Conservation (phyloP, 2,888 invertebrate species). For the Creontiades dilutus region DNA sequence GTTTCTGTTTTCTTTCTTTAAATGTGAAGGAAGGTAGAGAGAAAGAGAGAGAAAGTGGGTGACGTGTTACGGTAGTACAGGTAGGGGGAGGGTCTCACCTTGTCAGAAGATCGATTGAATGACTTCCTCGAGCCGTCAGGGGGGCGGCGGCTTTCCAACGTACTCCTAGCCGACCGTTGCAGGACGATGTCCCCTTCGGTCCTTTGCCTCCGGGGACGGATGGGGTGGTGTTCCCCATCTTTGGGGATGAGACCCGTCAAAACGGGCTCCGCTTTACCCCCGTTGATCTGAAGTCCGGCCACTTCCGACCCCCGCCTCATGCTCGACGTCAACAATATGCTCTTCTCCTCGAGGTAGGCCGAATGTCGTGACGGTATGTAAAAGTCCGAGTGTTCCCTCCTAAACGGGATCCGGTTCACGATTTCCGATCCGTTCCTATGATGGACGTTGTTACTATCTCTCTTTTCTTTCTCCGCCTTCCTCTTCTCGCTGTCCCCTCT, state of each 20-base stretch:
- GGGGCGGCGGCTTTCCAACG: constrained; percentile 58
- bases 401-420: constrained; percentile 79
- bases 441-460: constrained; percentile 79
- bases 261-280: constrained; percentile 79
- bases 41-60: background rate
- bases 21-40: constrained; percentile 45
- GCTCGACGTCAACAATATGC: constrained; percentile 79
- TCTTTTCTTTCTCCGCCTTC: constrained; percentile 78
- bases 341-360: constrained; percentile 82
- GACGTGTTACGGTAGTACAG: background rate
- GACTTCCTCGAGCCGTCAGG: constrained; percentile 61
- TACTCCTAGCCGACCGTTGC: constrained; percentile 79
- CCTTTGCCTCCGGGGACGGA: constrained; percentile 90
- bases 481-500: constrained; percentile 76
- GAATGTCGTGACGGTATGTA: constrained; percentile 89
- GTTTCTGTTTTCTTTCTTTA: background rate
- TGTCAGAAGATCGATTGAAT: constrained; percentile 66
- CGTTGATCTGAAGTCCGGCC: constrained; percentile 78
- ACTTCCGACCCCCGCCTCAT: constrained; percentile 77
- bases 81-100: constrained; percentile 61
- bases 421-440: constrained; percentile 76
- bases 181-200: constrained; percentile 93
- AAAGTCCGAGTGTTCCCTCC: constrained; percentile 91
- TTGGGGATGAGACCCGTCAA: constrained; percentile 47
- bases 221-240: constrained; percentile 78